Conservation (phyloP, 2,113 vertebrate genomes). For the Tiliqua scincoides region DNA sequence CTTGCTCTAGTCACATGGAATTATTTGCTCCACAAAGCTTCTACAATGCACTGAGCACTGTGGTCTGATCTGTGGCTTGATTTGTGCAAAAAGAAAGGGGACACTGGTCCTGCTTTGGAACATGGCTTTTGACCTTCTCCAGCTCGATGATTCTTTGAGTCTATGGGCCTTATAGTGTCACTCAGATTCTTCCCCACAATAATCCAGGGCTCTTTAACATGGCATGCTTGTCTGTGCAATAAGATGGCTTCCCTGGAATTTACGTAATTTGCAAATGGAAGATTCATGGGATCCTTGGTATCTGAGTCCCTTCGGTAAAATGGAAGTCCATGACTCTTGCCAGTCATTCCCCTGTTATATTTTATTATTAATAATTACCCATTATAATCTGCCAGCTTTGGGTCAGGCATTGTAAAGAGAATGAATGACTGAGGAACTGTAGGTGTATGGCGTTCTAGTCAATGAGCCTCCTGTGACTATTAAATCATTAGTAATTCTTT, state of each 20-base stretch:
- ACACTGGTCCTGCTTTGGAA: background rate
- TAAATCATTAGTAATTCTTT: slow-evolving; percentile 8
- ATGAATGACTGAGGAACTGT: background rate
- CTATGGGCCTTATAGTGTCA: background rate
- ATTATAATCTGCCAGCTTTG: slow-evolving; percentile 3
- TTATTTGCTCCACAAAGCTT: background rate
- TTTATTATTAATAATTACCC: background rate
- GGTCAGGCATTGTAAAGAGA: background rate
- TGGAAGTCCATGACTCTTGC: background rate
- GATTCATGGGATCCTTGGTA: background rate
- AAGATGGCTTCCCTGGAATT: background rate
- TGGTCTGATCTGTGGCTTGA: background rate
- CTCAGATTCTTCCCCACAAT: background rate
- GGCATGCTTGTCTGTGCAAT: background rate
- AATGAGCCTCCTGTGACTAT: background rate
- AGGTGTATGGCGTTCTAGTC: background rate
- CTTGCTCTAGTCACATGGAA: background rate
- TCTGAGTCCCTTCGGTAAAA: background rate
- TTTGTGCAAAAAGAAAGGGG: background rate
- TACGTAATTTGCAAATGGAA: background rate
- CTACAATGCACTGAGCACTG: background rate
- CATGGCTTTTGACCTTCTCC: background rate
- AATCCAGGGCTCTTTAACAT: background rate
- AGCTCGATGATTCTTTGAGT: background rate
- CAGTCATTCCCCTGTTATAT: slow-evolving; percentile 1